Evolutionary conservation across 2,113 vertebrate genomes (phyloP), one percentile per base, ranked within the genome.

Genomic region (Clinocottus analis): DNA sequence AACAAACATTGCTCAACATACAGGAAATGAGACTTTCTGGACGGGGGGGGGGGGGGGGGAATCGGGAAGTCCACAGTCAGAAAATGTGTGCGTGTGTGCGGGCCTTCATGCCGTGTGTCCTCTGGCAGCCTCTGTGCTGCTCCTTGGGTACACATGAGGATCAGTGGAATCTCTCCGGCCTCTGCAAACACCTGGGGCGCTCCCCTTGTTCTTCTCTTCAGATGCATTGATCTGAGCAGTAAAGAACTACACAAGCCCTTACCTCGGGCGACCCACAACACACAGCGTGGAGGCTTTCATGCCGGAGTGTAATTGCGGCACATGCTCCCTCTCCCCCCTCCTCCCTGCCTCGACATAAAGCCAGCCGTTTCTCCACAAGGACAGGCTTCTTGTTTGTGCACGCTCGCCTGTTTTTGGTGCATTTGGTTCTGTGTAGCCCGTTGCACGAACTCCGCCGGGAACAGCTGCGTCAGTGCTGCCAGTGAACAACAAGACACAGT

Each of bases 1-100:
- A 55, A 65, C 37, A 87, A 77, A 76, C 62, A 59, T 80, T 60
- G 45, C 77, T 64, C 67, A 87, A 65, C 21, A 56, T 65, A 63
- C 60, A 73, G 85, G 82, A 77, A 80, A 56, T 37, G 5, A 72
- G 76, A 47, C 64, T 41, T 70, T 73, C 66, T 74, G 67, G n/a
- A n/a, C n/a, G n/a, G n/a, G n/a, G n/a, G n/a, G n/a, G n/a, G n/a
- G n/a, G n/a, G 47, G 45, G 49, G 45, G 14, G 49, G 13, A 68
- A 79, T 55, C 68, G 77, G 86, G 49, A 87, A 84, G 63, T 74
- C 29, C 0, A 0, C 33, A 6, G 25, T 66, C 25, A 10, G 23
- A 65, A 13, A 17, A 8, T 29, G 23, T 56, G 58, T 72, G 29
- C 47, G n/a, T 69, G 49, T 25, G 39, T 27, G 29, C 45, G 58